phyloP scores from a whole-genome alignment of 2,888 invertebrate genomes.

The Melitaea athalia region DNA sequence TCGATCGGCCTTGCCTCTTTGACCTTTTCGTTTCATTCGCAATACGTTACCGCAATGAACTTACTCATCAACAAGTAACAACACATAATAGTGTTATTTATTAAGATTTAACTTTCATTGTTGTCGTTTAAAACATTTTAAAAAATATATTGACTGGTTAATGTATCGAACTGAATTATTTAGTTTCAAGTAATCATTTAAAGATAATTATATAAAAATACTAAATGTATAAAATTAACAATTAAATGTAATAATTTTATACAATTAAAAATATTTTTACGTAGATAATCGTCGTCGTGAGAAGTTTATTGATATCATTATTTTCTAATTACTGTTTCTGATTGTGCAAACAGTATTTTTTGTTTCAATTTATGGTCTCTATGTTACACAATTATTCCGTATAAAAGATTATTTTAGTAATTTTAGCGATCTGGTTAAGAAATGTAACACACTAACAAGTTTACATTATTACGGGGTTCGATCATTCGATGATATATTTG shows the following conservation, averaged over 20 bases:
- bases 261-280: slow-evolving; percentile 10
- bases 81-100: neutral
- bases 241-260: slow-evolving; percentile 5
- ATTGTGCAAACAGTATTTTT: neutral
- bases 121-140: neutral
- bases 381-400: neutral
- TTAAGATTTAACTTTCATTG: neutral
- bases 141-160: neutral
- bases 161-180: too few relatives aligned
- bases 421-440: too few relatives aligned
- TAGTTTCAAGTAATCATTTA: neutral
- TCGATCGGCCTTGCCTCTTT: slow-evolving; percentile 71
- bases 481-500: too few relatives aligned
- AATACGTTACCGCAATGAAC: slow-evolving; percentile 39
- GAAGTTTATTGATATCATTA: slow-evolving; percentile 8
- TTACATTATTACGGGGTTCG: too few relatives aligned
- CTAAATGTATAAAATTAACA: slow-evolving; percentile 12
- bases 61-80: slow-evolving; percentile 24
- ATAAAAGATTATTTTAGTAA: too few relatives aligned
- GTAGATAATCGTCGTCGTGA: neutral
- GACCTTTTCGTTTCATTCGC: slow-evolving; percentile 70
- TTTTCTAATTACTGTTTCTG: neutral
- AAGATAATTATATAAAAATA: neutral
- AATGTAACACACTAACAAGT: too few relatives aligned
- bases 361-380: neutral